phyloP scores from a whole-genome alignment of 2,113 vertebrate species.

The Ancistrus triradiatus region DNA sequence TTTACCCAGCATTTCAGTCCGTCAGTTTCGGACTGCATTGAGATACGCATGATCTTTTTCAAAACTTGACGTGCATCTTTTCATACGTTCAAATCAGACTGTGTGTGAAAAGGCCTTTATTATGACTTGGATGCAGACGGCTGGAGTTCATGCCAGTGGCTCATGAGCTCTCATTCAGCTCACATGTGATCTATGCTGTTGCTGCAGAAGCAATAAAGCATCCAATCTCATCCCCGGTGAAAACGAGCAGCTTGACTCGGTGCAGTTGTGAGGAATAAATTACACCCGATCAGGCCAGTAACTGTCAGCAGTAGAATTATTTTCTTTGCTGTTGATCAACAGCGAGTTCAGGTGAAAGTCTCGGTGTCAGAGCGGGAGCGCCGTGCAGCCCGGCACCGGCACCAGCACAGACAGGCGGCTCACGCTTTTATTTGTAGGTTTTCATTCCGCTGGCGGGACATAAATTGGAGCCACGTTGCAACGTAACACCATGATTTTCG shows the following conservation, averaged over 20 bases:
- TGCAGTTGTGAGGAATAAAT: slow-evolving; percentile 17
- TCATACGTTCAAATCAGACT: too few relatives aligned
- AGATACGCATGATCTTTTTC: too few relatives aligned
- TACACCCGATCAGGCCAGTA: background rate
- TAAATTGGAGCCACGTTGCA: slow-evolving; percentile 12
- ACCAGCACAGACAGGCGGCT: slow-evolving; percentile 21
- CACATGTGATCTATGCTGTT: background rate
- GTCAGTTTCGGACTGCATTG: too few relatives aligned
- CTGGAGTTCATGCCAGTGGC: too few relatives aligned
- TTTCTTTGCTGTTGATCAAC: background rate
- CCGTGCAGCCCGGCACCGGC: slow-evolving; percentile 3
- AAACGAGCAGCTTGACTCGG: background rate
- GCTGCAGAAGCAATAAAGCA: slow-evolving; percentile 11
- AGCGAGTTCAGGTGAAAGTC: slow-evolving; percentile 2
- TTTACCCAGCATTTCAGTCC: too few relatives aligned
- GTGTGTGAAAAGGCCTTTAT: too few relatives aligned
- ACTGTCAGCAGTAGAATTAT: slow-evolving; percentile 1
- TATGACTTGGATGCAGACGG: too few relatives aligned
- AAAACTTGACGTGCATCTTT: too few relatives aligned
- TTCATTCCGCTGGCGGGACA: slow-evolving; percentile 5
- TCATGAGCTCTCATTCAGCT: too few relatives aligned
- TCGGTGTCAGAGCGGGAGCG: background rate
- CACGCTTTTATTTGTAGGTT: slow-evolving; percentile 18
- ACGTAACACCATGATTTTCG: slow-evolving; percentile 2
- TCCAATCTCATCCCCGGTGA: background rate